Evolutionary conservation across 2,113 vertebrate genomes (phyloP).

Genomic region (Rhinogobius similis): DNA sequence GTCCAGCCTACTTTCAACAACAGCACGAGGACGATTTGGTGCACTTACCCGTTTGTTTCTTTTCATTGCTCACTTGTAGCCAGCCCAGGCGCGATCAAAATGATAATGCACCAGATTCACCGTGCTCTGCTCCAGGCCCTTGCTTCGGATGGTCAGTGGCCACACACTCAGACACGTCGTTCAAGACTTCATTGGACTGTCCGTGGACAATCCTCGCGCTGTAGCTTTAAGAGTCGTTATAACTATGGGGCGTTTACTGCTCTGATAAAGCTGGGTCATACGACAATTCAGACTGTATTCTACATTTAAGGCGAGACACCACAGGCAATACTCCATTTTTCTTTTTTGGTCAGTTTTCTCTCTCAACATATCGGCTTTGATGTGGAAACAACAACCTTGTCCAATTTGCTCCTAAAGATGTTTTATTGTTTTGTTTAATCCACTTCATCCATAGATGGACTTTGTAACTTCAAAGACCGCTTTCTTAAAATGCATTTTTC

Average conservation of each 20-base stretch:
- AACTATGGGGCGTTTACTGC: neutral
- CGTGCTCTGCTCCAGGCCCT: neutral
- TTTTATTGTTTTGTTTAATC: too few relatives aligned
- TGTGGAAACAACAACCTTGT: too few relatives aligned
- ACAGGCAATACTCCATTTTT: too few relatives aligned
- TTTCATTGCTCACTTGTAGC: neutral
- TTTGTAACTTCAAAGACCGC: too few relatives aligned
- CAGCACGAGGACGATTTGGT: neutral
- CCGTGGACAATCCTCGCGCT: neutral
- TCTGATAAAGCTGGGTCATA: neutral
- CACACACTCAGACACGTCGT: neutral
- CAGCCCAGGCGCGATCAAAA: neutral
- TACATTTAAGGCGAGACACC: too few relatives aligned
- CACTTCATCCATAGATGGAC: too few relatives aligned
- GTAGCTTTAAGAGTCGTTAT: neutral
- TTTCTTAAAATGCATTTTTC: too few relatives aligned
- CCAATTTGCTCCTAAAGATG: too few relatives aligned
- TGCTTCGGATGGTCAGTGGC: neutral
- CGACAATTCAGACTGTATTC: neutral
- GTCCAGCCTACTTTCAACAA: too few relatives aligned
- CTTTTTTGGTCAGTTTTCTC: too few relatives aligned
- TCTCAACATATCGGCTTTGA: too few relatives aligned
- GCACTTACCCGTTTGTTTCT: conserved; percentile 14
- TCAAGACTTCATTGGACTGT: neutral
- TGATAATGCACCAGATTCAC: neutral